Evolutionary conservation across 2,797 vertebrate species (phyloP), one percentile per base, ranked within the genome.

Genomic region (Miichthys miiuy): DNA sequence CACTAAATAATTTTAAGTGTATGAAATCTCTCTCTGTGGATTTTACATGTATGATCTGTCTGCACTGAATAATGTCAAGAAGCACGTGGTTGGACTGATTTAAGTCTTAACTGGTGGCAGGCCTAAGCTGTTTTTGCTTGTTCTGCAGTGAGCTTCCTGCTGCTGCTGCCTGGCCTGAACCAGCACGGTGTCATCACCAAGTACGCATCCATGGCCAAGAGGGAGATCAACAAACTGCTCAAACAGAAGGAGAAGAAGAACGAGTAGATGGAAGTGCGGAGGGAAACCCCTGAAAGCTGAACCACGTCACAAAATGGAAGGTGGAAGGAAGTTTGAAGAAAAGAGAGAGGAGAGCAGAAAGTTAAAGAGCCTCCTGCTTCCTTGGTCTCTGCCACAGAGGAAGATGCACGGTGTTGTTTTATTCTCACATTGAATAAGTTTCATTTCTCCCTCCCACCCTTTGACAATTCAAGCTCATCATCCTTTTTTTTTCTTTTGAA

Each of bases 181-280:
- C 97, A 98, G 81, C 97, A 97, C 3, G 97, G 98, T 20, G 90
- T 99, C 92, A 97, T 99, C 93, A 95, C 93, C 0, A 99, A 98
- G 89, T 99, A 98, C 62, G 88, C 95, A n/a, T 95, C 84, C 85
- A 99, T 99, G 98, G 98, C 95, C 0, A 99, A 98, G 94, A 95
- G 97, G 75, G 98, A 99, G 95, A 95, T 99, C 87, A 99, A 99
- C 95, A 99, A 99, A 62, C 96, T 99, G 86, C 95, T 99, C 41
- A 99, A 99, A 93, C 97, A 98, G 88, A 99, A 99, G 91, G 98
- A 99, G 89, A 99, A 99, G 96, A 98, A 99, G 95, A 99, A 96
- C 6, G 97, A 98, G 84, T 99, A 84, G 84, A 81, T 0, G 34
- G 3, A 50, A 0, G 77, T 48, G 9, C 3, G 13, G 30, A 52